Conservation (phyloP, 2,888 invertebrate genomes). For the Ophioninae sp. region DNA sequence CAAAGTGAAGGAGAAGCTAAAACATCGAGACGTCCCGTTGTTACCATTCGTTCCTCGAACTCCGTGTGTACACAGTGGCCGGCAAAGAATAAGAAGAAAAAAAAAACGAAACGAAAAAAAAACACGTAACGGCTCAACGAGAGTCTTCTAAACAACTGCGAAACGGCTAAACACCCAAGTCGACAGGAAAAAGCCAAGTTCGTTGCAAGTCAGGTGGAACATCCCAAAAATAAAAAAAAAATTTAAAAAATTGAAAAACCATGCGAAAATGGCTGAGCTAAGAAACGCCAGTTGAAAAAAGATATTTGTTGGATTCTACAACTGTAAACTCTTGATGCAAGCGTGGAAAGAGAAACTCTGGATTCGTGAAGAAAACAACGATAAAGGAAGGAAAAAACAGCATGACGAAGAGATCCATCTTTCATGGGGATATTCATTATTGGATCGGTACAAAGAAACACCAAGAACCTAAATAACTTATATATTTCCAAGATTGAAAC, state of each 20-base stretch:
- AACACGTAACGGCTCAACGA: slow-evolving; percentile 69
- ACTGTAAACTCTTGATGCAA: no score
- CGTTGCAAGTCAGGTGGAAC: slow-evolving; percentile 27
- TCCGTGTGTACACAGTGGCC: slow-evolving; percentile 45
- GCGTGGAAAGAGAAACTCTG: no score
- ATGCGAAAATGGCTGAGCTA: no score
- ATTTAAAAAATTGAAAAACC: background rate
- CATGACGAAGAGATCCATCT: no score
- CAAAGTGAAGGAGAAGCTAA: slow-evolving; percentile 74
- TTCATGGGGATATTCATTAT: no score
- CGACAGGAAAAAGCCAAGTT: slow-evolving; percentile 49
- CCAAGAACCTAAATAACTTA: no score
- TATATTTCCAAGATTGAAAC: no score
- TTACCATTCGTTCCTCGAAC: slow-evolving; percentile 73
- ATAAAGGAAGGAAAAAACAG: no score
- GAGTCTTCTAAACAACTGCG: slow-evolving; percentile 77
- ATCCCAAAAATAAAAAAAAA: background rate
- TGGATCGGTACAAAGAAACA: no score
- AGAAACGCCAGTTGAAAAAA: no score
- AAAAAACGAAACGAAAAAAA: slow-evolving; percentile 36
- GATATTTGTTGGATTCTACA: no score
- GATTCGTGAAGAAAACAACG: no score
- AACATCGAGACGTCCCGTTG: slow-evolving; percentile 72
- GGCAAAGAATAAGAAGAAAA: background rate
- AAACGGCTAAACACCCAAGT: slow-evolving; percentile 49